A percentile compares a stretch with the other conserved stretches of the same genome.
These are phyloP conservation scores for Tenrec ecaudatus DNA, from an alignment of 2,113 vertebrate species.

Conservation along the genomic window DNA sequence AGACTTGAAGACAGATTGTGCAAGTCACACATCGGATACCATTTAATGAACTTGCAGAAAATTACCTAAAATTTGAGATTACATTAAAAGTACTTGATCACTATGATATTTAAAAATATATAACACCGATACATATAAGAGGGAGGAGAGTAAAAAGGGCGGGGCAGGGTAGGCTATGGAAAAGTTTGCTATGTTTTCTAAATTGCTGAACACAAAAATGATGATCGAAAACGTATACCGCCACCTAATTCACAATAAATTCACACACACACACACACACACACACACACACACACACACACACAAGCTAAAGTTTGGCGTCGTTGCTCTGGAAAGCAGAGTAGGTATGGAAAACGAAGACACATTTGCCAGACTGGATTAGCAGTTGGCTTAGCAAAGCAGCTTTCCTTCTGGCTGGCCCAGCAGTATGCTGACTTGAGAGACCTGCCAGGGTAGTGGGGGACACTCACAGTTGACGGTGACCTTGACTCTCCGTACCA, in stretches of 20 bases:
- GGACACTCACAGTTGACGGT: conserved; percentile 96
- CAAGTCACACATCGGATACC: neutral
- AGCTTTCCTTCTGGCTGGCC: too few relatives aligned
- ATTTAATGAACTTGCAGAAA: neutral
- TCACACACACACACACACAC: too few relatives aligned
- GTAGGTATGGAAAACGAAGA: too few relatives aligned
- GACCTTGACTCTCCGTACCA: conserved; percentile 93
- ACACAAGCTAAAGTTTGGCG: neutral
- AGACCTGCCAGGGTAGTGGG: accelerated
- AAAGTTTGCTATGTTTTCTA: too few relatives aligned
- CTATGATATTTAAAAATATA: neutral
- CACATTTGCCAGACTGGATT: neutral
- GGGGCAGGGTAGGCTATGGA: too few relatives aligned
- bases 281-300: too few relatives aligned
- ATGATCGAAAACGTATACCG: too few relatives aligned
- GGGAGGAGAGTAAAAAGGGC: too few relatives aligned
- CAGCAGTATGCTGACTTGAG: accelerated
- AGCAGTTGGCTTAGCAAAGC: neutral
- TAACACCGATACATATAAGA: too few relatives aligned
- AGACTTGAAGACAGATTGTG: neutral
- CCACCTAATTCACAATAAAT: too few relatives aligned
- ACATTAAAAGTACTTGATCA: neutral
- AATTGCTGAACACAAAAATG: too few relatives aligned
- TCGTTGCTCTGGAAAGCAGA: neutral
- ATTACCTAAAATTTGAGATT: neutral